Conservation (phyloP, 2,797 vertebrate species). For the Carapus acus region DNA sequence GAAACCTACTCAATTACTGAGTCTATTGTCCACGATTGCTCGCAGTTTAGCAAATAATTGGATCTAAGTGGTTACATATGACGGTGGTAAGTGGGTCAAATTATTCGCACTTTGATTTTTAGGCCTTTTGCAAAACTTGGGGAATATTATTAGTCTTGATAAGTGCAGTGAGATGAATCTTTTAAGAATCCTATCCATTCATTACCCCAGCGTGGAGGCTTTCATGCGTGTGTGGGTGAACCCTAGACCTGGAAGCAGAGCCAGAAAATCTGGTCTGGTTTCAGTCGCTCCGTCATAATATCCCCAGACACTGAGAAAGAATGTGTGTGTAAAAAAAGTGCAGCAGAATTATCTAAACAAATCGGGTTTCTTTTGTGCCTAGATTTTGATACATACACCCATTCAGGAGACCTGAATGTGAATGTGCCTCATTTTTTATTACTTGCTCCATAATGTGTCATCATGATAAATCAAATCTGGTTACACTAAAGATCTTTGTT, state of each 20-base stretch:
- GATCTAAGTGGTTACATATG: constrained; percentile 59
- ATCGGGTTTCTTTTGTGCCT: constrained; percentile 69
- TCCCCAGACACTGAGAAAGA: constrained; percentile 70
- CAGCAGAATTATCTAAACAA: constrained; percentile 72
- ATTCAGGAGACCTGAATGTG: constrained; percentile 43
- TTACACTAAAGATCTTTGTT: no score
- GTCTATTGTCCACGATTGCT: constrained; percentile 52
- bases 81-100: constrained; percentile 47
- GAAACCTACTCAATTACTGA: constrained; percentile 48
- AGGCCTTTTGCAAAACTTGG: constrained; percentile 31
- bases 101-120: constrained; percentile 38
- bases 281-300: constrained; percentile 72
- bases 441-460: no score
- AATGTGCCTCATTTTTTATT: constrained; percentile 39
- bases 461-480: no score
- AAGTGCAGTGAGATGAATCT: constrained; percentile 51
- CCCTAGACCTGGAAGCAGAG: constrained; percentile 43
- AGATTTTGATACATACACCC: constrained; percentile 51
- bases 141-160: constrained; percentile 54
- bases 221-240: constrained; percentile 20
- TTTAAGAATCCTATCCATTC: constrained; percentile 41
- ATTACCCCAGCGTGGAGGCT: constrained; percentile 37
- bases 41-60: constrained; percentile 58
- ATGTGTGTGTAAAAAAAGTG: constrained; percentile 70
- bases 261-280: constrained; percentile 68